Conservation (phyloP, 1,140 invertebrate genomes). For the Drosophila sproati region DNA sequence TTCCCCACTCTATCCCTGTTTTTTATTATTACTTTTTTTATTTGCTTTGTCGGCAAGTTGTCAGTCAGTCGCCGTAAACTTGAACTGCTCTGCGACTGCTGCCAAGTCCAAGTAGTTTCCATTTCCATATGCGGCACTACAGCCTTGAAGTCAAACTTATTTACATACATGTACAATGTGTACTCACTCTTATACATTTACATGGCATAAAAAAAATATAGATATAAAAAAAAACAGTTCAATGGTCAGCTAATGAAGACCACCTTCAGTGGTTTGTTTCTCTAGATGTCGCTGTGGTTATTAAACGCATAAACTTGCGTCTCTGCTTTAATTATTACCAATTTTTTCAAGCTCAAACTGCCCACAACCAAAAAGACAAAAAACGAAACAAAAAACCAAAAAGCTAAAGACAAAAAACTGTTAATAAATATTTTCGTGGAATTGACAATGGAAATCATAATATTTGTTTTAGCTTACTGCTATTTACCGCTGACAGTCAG, state of each 20-base stretch:
- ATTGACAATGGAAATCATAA: conserved; percentile 26
- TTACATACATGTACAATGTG: conserved; percentile 39
- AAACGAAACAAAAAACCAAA: conserved; percentile 21
- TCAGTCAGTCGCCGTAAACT: conserved; percentile 56
- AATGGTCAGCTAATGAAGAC: conserved; percentile 65
- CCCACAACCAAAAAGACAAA: conserved; percentile 33
- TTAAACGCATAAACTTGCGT: conserved; percentile 36
- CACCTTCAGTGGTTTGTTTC: conserved; percentile 50
- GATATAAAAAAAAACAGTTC: conserved; percentile 30
- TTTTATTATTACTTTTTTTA: background rate
- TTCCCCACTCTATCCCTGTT: background rate
- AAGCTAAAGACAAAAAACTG: background rate
- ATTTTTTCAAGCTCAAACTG: conserved; percentile 48
- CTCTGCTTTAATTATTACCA: conserved; percentile 57
- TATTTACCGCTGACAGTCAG: background rate
- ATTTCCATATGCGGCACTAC: conserved; percentile 53
- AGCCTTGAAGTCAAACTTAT: conserved; percentile 59
- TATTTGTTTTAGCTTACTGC: conserved; percentile 12
- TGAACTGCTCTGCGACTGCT: conserved; percentile 58
- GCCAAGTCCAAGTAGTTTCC: conserved; percentile 53
- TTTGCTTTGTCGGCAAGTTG: conserved; percentile 62
- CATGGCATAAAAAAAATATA: conserved; percentile 33
- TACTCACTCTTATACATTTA: conserved; percentile 42
- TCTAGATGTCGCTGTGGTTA: conserved; percentile 41
- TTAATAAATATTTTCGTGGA: conserved; percentile 12